Conservation (phyloP, 2,113 vertebrate species). For the Spea bombifrons region DNA sequence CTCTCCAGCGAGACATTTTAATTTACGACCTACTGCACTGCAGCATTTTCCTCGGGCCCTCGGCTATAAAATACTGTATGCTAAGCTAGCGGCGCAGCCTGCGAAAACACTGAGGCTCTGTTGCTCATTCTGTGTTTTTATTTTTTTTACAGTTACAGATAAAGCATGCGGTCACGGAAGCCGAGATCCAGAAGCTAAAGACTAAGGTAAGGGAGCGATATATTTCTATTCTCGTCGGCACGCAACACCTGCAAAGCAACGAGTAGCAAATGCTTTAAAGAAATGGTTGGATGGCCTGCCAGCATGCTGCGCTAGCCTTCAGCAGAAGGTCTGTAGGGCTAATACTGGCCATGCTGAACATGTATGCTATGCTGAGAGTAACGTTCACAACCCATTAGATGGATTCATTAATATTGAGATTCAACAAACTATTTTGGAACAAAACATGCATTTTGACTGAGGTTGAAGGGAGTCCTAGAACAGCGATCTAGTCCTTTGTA, state of each 20-base stretch:
- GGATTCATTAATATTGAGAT: too few relatives aligned
- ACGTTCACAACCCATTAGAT: too few relatives aligned
- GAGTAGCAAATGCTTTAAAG: too few relatives aligned
- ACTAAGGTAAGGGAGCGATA: slow-evolving; percentile 83
- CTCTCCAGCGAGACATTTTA: slow-evolving; percentile 62
- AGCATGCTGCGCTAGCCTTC: too few relatives aligned
- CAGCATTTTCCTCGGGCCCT: slow-evolving; percentile 67
- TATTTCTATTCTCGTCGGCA: slow-evolving; percentile 9
- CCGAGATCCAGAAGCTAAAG: slow-evolving; percentile 98
- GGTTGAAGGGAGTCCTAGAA: too few relatives aligned
- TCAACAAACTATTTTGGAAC: too few relatives aligned
- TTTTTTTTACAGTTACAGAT: slow-evolving; percentile 88
- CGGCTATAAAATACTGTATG: slow-evolving; percentile 56
- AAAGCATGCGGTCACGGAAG: slow-evolving; percentile 97
- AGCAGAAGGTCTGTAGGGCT: too few relatives aligned
- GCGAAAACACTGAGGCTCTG: slow-evolving; percentile 55
- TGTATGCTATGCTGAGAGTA: too few relatives aligned
- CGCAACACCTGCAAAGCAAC: not conserved
- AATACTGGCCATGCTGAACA: too few relatives aligned
- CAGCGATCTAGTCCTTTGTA: too few relatives aligned
- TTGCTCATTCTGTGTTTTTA: slow-evolving; percentile 63
- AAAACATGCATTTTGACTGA: too few relatives aligned
- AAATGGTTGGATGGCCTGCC: too few relatives aligned
- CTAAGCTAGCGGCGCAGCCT: slow-evolving; percentile 54
- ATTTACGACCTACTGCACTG: slow-evolving; percentile 71